Evolutionary conservation across 1,140 invertebrate species (phyloP).

Genomic region (Coptotermes formosanus): DNA sequence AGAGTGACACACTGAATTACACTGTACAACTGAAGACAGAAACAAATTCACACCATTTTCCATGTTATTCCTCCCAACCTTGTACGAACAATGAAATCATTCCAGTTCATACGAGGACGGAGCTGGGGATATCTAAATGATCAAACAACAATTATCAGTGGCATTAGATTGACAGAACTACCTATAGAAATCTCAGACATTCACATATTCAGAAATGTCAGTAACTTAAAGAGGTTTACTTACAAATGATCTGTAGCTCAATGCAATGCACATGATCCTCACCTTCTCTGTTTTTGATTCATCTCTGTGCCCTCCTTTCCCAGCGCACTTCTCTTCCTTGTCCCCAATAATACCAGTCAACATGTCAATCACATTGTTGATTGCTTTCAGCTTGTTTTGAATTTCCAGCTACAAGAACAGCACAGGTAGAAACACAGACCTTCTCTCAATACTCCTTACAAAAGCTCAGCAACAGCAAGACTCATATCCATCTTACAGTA

Average conservation of each 20-base stretch:
- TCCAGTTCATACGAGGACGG: background rate
- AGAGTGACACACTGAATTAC: background rate
- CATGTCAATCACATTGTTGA: conserved; percentile 82
- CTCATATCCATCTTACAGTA: too few species aligned
- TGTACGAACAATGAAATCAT: background rate
- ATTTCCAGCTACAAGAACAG: conserved; percentile 65
- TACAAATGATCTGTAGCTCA: too few species aligned
- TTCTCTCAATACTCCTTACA: too few species aligned
- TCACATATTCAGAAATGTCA: too few species aligned
- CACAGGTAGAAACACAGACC: conserved; percentile 39
- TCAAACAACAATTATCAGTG: too few species aligned
- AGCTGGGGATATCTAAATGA: background rate
- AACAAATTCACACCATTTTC: background rate
- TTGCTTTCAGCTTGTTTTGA: conserved; percentile 77
- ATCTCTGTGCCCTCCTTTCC: conserved; percentile 42
- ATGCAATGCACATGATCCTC: background rate
- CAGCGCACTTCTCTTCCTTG: conserved; percentile 53
- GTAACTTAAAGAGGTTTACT: too few species aligned
- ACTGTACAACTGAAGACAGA: background rate
- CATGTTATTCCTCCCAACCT: background rate
- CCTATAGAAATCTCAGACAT: too few species aligned
- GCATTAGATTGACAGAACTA: too few species aligned
- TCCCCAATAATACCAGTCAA: conserved; percentile 74
- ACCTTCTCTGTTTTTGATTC: conserved; percentile 27
- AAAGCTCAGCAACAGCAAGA: too few species aligned